These are phyloP conservation scores for Drosophila athabasca DNA, from an alignment of 1,140 invertebrate genomes.

Conservation along the genomic window DNA sequence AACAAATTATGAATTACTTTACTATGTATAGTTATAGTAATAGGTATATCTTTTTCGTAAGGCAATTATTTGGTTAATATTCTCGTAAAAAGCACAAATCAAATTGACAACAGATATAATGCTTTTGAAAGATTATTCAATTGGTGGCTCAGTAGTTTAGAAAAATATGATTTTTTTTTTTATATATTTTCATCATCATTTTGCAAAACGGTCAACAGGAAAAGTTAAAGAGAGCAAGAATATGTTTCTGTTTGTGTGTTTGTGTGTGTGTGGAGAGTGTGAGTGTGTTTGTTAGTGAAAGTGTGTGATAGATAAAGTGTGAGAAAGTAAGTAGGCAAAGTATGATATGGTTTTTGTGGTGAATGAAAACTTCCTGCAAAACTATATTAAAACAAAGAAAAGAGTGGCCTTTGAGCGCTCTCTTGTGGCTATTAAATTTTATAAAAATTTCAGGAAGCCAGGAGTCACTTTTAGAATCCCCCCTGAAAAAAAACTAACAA, in stretches of 20 bases:
- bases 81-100: slow-evolving; percentile 67
- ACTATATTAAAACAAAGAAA: too few species aligned
- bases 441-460: too few species aligned
- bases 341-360: too few species aligned
- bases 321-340: too few species aligned
- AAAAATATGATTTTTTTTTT: slow-evolving; percentile 35
- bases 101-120: slow-evolving; percentile 65
- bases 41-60: too few species aligned
- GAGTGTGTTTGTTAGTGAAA: slow-evolving; percentile 13
- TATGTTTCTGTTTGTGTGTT: slow-evolving; percentile 35
- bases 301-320: background rate
- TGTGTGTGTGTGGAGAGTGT: slow-evolving; percentile 23
- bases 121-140: slow-evolving; percentile 46
- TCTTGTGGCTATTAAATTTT: too few species aligned
- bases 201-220: slow-evolving; percentile 83
- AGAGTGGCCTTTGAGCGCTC: too few species aligned
- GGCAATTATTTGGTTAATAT: slow-evolving; percentile 5
- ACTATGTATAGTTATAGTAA: slow-evolving; percentile 1
- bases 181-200: slow-evolving; percentile 35
- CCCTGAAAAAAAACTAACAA: too few species aligned
- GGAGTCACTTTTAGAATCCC: too few species aligned
- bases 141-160: slow-evolving; percentile 25
- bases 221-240: slow-evolving; percentile 67
- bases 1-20: slow-evolving; percentile 66
- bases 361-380: too few species aligned